Base-by-base conservation (phyloP, 2,113 vertebrate genomes). In the Probosciger aterrimus region DNA sequence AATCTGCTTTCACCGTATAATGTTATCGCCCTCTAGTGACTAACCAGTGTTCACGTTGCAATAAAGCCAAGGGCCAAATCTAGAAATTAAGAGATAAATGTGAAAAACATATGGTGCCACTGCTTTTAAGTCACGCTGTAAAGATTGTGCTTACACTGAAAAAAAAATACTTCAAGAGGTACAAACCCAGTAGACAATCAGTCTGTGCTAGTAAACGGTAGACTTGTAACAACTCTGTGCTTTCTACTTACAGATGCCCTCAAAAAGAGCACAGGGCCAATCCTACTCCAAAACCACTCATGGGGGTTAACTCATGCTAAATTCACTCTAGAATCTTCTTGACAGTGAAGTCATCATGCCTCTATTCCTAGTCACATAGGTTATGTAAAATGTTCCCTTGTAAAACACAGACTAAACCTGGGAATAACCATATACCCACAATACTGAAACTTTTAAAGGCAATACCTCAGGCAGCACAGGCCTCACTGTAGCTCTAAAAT, bases 261-360 rank as follows among this genome's bases (percentile, higher is more conserved):
- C 33, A 59, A 60, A 65, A 39, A 31, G 6, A 39, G n/a, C 31
- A 65, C 0, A 0, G 5, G 11, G 11, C 28, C 9, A 65, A 41
- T 12, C 24, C 27, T 28, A 13, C 37, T 13, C 8, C 50, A 71
- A 86, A 68, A 71, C 6, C 24, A 30, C 10, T n/a, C 5, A 4
- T 6, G 9, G 4, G 19, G 11, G 17, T 59, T 57, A 64, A 46
- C 3, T 13, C 37, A 35, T 3, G 2, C 73, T 49, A 69, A 53
- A 60, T 44, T 75, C 14, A 44, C 35, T 44, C 52, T 37, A 33
- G 17, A 33, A 19, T 37, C 50, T n/a, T 44, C 68, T 9, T 50
- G 43, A 62, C 37, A 33, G 3, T 30, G 31, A 88, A 67, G 18
- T 22, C 2, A 0, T 44, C 11, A 14, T 24, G 24, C 7, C 15